A percentile compares a stretch with the other conserved stretches of the same genome.
phyloP scores from a whole-genome alignment of 2,888 invertebrate species.

The Mactromeris polynyma region DNA sequence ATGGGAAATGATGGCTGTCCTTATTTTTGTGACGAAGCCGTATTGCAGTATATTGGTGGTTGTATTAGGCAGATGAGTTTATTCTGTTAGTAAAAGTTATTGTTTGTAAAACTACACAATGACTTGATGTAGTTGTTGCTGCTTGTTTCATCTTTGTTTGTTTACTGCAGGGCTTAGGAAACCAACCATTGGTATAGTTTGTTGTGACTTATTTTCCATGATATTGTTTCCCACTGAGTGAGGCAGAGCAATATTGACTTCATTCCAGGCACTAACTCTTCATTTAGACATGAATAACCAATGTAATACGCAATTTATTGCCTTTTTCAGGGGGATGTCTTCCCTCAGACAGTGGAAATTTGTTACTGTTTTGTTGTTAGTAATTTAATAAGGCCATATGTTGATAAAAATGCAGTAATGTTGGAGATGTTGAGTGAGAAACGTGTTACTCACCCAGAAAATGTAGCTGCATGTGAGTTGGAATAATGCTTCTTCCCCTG shows the following conservation, averaged over 20 bases:
- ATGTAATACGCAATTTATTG: slow-evolving; percentile 15
- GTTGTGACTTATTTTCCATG: slow-evolving; percentile 3
- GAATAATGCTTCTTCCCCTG: neutral
- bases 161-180: neutral
- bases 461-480: neutral
- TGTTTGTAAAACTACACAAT: too few species aligned
- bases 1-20: too few species aligned
- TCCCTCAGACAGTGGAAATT: neutral
- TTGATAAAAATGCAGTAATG: slow-evolving; percentile 4
- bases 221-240: neutral
- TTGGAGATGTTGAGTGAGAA: neutral
- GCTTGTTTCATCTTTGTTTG: neutral
- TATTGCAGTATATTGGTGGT: too few species aligned
- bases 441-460: neutral
- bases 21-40: too few species aligned
- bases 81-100: too few species aligned
- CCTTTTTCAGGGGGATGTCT: slow-evolving; percentile 2
- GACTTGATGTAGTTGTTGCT: too few species aligned
- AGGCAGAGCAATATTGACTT: neutral
- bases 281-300: slow-evolving; percentile 8
- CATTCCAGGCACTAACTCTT: neutral
- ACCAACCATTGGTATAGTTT: neutral
- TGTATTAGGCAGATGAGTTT: too few species aligned
- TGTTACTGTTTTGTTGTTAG: slow-evolving; percentile 14
- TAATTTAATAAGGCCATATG: slow-evolving; percentile 18